Evolutionary conservation across 1,140 invertebrate species (phyloP), one percentile per base, ranked within the genome.

Genomic region (Luehdorfia chinensis): DNA sequence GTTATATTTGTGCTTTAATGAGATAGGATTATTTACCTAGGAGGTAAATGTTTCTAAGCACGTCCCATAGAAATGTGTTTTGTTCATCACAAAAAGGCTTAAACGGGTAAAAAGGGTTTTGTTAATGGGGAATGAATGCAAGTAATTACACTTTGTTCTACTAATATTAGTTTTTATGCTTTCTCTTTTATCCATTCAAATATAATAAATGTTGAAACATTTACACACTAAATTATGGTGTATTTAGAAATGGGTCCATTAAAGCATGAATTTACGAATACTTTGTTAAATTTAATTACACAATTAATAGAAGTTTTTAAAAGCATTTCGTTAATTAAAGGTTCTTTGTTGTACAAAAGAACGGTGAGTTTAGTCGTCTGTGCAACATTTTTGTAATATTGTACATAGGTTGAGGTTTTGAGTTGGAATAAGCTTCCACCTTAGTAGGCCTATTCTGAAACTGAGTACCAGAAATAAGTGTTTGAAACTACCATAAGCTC

Each of bases 71-170:
- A 43, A 43, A 43, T 43, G 23, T 28, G 23, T n/a, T 43, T 57
- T 50, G 47, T 57, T 44, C 45, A 15, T 32, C 39, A 48, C 55
- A 54, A 53, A 55, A 57, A 63, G 28, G 48, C 55, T 47, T 58
- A 57, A 28, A 46, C 44, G 19, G 55, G n/a, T 49, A 46, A 47
- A 47, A 54, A 34, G 56, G 62, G 61, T 69, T 66, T 15, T 66
- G 66, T 75, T 79, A 75, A 74, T 66, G 60, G 55, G 49, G 59
- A 62, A 68, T 64, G 66, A 62, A 66, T 74, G 54, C 39, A 46
- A 46, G 59, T 83, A 77, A 83, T 83, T 81, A 76, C 61, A 54
- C 59, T 67, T 64, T 65, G 71, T 67, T 71, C 63, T 27, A 62
- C 60, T 68, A 65, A 67, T 69, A 65, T 67, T 67, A 60, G 49